These are phyloP conservation scores for Danio choprae DNA, from an alignment of 2,797 vertebrate genomes.

Conservation along the genomic window DNA sequence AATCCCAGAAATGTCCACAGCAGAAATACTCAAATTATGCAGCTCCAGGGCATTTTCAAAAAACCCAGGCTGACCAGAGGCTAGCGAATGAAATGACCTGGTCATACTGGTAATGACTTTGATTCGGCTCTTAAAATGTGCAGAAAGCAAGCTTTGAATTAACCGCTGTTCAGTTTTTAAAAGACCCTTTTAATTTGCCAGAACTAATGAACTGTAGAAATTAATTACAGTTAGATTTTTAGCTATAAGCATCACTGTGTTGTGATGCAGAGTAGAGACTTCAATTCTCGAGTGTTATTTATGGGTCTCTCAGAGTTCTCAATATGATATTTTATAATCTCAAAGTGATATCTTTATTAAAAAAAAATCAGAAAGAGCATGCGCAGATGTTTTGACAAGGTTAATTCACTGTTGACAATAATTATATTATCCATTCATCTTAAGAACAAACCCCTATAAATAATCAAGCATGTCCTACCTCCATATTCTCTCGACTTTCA, in stretches of 20 bases:
- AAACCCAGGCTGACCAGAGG: background rate
- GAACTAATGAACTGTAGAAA: background rate
- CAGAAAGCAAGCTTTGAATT: background rate
- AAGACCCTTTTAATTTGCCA: background rate
- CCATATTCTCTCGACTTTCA: too few species aligned
- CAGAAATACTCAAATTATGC: conserved; percentile 27
- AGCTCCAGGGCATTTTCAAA: conserved; percentile 27
- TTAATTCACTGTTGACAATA: too few species aligned
- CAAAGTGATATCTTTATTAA: too few species aligned
- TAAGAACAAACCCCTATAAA: too few species aligned
- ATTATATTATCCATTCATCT: too few species aligned
- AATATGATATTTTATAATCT: too few species aligned
- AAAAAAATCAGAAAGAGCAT: too few species aligned
- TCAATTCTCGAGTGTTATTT: too few species aligned
- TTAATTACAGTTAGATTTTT: background rate
- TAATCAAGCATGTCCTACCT: too few species aligned
- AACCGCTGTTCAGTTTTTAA: background rate
- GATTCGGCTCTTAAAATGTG: background rate
- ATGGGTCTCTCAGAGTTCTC: too few species aligned
- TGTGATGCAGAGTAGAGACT: background rate
- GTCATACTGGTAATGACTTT: conserved; percentile 16
- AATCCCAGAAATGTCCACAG: background rate
- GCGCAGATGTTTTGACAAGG: too few species aligned
- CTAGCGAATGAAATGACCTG: background rate
- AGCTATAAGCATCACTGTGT: background rate